These are phyloP conservation scores for Apis laboriosa DNA, from an alignment of 1,140 invertebrate genomes.

Conservation along the genomic window DNA sequence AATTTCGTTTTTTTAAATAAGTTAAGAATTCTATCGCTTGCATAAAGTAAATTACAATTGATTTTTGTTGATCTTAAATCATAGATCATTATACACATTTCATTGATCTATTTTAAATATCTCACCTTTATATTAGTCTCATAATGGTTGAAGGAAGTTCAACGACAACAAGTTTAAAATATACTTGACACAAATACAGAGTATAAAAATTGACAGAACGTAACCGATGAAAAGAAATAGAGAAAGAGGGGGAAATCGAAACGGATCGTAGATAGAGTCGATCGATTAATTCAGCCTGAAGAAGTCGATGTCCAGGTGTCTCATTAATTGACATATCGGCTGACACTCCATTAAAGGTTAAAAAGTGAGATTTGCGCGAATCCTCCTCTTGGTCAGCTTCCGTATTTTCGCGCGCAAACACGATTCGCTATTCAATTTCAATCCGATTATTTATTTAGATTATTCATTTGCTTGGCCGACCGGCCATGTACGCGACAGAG, in stretches of 20 bases:
- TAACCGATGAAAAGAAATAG: neutral
- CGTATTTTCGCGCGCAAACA: neutral
- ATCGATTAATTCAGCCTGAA: conserved; percentile 5
- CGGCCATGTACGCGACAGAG: neutral
- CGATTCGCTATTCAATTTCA: conserved; percentile 39
- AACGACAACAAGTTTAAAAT: neutral
- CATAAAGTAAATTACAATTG: no score
- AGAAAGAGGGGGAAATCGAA: neutral
- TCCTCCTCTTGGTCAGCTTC: no score
- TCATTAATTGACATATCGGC: conserved; percentile 23
- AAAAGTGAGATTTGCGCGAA: neutral
- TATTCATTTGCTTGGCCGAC: conserved; percentile 19
- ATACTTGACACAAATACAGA: neutral
- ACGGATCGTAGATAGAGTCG: no score
- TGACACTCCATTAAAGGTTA: neutral
- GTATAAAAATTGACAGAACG: neutral
- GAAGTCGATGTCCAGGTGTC: neutral
- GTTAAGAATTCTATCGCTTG: no score
- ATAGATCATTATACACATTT: no score
- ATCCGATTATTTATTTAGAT: conserved; percentile 34
- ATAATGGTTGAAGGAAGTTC: no score
- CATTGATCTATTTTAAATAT: no score
- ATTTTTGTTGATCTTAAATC: no score
- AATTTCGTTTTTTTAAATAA: no score
- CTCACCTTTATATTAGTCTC: no score